These are phyloP conservation scores for Heliothis virescens DNA, from an alignment of 1,140 invertebrate genomes.

Conservation along the genomic window DNA sequence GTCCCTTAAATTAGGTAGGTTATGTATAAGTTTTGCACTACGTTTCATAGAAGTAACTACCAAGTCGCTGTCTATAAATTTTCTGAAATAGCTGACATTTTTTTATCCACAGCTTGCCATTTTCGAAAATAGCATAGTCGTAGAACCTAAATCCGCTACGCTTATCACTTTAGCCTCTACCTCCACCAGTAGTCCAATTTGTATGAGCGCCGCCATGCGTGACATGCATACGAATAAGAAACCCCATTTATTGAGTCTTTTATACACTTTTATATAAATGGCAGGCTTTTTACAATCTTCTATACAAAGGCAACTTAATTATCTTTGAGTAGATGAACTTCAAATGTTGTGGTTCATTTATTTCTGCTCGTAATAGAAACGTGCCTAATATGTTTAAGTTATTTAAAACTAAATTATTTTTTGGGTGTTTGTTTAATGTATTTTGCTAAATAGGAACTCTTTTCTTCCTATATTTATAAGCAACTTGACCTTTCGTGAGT, in stretches of 20 bases:
- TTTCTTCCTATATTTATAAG: too few relatives aligned
- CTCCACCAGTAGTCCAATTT: constrained; percentile 41
- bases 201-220: constrained; percentile 30
- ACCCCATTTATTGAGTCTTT: constrained; percentile 8
- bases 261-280: constrained; percentile 35
- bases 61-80: too few relatives aligned
- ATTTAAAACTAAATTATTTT: not conserved
- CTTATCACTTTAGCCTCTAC: not conserved
- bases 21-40: not conserved
- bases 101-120: too few relatives aligned
- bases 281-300: not conserved
- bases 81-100: too few relatives aligned
- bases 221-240: constrained; percentile 39
- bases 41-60: not conserved
- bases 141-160: not conserved
- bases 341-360: not conserved
- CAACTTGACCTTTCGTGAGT: not conserved
- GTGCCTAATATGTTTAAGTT: not conserved
- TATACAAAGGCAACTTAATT: constrained; percentile 20
- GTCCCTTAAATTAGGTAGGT: not conserved
- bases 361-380: not conserved
- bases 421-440: too few relatives aligned
- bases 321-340: constrained; percentile 17
- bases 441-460: too few relatives aligned
- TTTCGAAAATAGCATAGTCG: too few relatives aligned